These are phyloP conservation scores for Physella acuta DNA, from an alignment of 1,140 invertebrate species.

Conservation along the genomic window DNA sequence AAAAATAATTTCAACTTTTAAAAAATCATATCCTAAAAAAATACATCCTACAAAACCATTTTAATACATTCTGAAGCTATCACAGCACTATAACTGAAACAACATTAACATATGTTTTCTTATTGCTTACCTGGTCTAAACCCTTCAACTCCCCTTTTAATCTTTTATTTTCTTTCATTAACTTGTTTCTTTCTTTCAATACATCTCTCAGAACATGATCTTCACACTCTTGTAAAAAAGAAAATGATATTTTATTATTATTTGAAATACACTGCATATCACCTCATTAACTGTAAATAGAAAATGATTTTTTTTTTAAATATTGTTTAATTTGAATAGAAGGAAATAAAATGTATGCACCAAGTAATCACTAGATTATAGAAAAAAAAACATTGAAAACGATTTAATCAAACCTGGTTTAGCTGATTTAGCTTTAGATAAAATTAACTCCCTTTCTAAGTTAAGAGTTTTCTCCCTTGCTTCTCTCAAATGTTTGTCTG, in stretches of 20 bases:
- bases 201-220: slow-evolving; percentile 31
- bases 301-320: too few relatives aligned
- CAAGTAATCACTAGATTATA: too few relatives aligned
- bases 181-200: slow-evolving; percentile 38
- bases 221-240: not conserved
- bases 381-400: too few relatives aligned
- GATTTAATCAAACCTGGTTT: too few relatives aligned
- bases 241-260: too few relatives aligned
- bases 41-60: not conserved
- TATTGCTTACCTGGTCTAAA: slow-evolving; percentile 42
- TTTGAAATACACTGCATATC: too few relatives aligned
- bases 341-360: too few relatives aligned
- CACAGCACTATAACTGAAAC: too few relatives aligned
- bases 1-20: too few relatives aligned
- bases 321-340: too few relatives aligned
- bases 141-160: slow-evolving; percentile 47
- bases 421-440: slow-evolving; percentile 7
- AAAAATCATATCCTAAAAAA: not conserved
- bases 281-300: too few relatives aligned
- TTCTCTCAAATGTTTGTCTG: slow-evolving; percentile 38
- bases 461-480: slow-evolving; percentile 34
- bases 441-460: slow-evolving; percentile 30
- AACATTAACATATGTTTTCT: too few relatives aligned
- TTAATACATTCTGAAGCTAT: not conserved
- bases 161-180: slow-evolving; percentile 41